These are phyloP conservation scores for Anadara kagoshimensis DNA, from an alignment of 1,140 invertebrate species.

Conservation along the genomic window DNA sequence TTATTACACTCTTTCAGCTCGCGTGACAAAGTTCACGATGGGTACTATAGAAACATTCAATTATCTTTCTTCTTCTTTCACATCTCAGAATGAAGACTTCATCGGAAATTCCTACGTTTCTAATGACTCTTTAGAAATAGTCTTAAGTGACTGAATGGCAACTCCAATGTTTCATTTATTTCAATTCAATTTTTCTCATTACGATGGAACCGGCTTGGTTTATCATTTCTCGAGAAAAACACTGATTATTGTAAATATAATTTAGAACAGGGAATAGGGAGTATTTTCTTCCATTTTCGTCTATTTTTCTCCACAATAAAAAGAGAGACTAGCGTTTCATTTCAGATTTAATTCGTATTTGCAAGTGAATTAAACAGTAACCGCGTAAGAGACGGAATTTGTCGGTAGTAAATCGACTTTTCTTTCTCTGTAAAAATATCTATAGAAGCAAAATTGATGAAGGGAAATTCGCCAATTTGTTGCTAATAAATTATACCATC, in stretches of 20 bases:
- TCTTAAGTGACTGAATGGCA: slow-evolving; percentile 28
- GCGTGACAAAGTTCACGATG: slow-evolving; percentile 31
- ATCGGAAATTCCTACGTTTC: slow-evolving; percentile 27
- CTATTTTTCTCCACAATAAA: slow-evolving; percentile 7
- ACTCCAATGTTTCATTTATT: slow-evolving; percentile 28
- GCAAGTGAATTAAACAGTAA: slow-evolving; percentile 34
- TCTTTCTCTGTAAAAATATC: slow-evolving; percentile 27
- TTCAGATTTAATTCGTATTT: slow-evolving; percentile 21
- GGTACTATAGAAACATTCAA: slow-evolving; percentile 36
- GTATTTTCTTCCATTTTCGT: slow-evolving; percentile 5
- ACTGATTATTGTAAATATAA: slow-evolving; percentile 27
- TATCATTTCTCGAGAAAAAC: slow-evolving; percentile 28
- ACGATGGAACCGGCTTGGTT: slow-evolving; percentile 22
- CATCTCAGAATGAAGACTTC: slow-evolving; percentile 11
- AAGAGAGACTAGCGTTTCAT: slow-evolving; percentile 11
- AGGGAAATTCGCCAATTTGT: slow-evolving; percentile 30
- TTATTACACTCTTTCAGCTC: slow-evolving; percentile 8
- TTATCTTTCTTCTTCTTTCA: slow-evolving; percentile 27
- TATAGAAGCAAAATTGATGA: slow-evolving; percentile 15
- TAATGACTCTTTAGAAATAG: slow-evolving; percentile 41
- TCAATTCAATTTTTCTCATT: slow-evolving; percentile 34
- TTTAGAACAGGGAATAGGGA: slow-evolving; percentile 7
- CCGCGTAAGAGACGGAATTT: slow-evolving; percentile 10
- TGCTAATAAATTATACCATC: slow-evolving; percentile 29
- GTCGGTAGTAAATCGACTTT: slow-evolving; percentile 19